phyloP scores from a whole-genome alignment of 2,888 invertebrate genomes.

The Dicyrtoma fusca region DNA sequence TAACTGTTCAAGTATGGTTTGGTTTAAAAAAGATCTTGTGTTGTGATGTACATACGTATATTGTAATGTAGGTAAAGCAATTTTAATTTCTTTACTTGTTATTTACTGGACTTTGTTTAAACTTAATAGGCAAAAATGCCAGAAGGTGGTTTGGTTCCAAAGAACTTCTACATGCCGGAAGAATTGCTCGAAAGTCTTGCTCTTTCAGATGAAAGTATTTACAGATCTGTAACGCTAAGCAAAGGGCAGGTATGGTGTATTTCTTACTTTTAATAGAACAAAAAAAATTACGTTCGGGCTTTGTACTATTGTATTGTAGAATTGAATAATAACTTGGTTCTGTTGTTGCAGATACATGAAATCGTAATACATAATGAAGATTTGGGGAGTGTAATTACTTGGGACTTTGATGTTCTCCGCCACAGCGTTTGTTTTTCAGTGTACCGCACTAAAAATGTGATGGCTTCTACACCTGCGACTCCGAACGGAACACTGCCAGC shows the following conservation, averaged over 20 bases:
- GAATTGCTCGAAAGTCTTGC: constrained; percentile 61
- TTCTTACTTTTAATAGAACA: not conserved
- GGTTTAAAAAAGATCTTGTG: too few relatives aligned
- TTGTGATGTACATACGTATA: too few relatives aligned
- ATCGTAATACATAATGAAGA: constrained; percentile 78
- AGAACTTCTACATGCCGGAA: constrained; percentile 76
- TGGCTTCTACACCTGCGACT: constrained; percentile 42
- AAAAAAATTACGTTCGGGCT: not conserved
- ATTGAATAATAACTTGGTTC: too few relatives aligned
- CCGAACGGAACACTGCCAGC: constrained; percentile 45
- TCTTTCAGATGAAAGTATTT: constrained; percentile 70
- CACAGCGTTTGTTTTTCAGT: constrained; percentile 86
- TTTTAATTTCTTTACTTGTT: too few relatives aligned
- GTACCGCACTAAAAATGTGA: constrained; percentile 61
- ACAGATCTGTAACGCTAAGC: constrained; percentile 70
- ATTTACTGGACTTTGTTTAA: not conserved
- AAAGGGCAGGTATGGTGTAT: constrained; percentile 64
- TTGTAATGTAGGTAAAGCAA: too few relatives aligned
- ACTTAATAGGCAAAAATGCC: constrained; percentile 72
- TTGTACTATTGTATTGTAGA: too few relatives aligned
- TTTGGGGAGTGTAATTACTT: constrained; percentile 86
- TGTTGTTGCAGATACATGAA: constrained; percentile 69
- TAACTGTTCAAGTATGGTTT: too few relatives aligned
- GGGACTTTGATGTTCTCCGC: constrained; percentile 94
- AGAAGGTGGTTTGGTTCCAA: constrained; percentile 87